Conservation (phyloP, 2,888 invertebrate species). For the Ferrisia virgata region DNA sequence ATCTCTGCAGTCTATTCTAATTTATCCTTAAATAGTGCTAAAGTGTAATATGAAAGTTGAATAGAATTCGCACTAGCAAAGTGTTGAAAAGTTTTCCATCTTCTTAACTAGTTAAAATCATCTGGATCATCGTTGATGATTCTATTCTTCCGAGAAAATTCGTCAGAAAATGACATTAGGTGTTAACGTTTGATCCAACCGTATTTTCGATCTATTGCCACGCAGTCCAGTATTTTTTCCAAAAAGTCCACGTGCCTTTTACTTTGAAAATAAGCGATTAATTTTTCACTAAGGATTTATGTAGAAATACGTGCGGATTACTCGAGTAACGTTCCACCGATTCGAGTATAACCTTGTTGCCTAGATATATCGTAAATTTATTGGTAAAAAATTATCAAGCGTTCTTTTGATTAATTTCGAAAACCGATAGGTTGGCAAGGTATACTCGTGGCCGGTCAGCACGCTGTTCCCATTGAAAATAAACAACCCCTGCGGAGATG, state of each 20-base stretch:
- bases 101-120: too few species aligned
- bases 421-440: not conserved
- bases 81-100: too few species aligned
- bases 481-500: not conserved
- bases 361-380: slow-evolving; percentile 10
- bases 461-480: not conserved
- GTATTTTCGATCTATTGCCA: not conserved
- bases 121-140: too few species aligned
- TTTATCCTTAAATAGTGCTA: too few species aligned
- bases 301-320: not conserved
- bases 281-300: not conserved
- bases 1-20: too few species aligned
- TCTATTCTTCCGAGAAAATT: too few species aligned
- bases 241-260: not conserved
- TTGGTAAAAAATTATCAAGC: not conserved
- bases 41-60: too few species aligned
- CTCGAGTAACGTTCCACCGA: not conserved
- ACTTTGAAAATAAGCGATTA: not conserved
- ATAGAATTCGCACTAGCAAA: too few species aligned
- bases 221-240: not conserved
- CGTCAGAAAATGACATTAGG: too few species aligned
- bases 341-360: not conserved
- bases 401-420: not conserved
- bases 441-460: not conserved
- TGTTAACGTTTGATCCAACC: too few species aligned